Evolutionary conservation across 2,113 vertebrate genomes (phyloP).

Genomic region (Pelodiscus sinensis): DNA sequence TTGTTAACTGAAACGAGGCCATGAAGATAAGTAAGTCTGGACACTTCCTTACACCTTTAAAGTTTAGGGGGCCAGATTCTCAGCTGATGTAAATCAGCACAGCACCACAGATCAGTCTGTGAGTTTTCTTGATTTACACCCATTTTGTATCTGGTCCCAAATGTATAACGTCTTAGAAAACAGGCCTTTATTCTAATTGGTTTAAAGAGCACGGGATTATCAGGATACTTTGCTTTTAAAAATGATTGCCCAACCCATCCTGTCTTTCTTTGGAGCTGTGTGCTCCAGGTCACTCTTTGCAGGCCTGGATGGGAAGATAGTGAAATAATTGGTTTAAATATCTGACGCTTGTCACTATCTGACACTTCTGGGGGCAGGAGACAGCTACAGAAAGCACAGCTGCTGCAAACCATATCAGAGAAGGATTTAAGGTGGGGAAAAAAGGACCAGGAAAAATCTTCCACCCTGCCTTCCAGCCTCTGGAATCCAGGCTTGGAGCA

Average conservation of each 20-base stretch:
- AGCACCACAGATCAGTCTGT: constrained; percentile 6
- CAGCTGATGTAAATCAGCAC: constrained; percentile 42
- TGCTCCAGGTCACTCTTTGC: neutral
- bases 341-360: neutral
- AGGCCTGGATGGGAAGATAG: neutral
- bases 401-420: neutral
- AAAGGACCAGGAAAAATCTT: constrained; percentile 14
- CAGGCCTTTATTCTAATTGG: neutral
- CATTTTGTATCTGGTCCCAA: constrained; percentile 3
- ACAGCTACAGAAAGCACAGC: constrained; percentile 4
- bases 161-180: neutral
- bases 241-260: neutral
- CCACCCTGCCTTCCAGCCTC: neutral
- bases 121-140: constrained; percentile 31
- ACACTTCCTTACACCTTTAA: constrained; percentile 52
- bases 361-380: neutral
- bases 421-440: neutral
- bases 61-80: constrained; percentile 31
- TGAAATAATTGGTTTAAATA: too few species aligned
- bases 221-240: neutral
- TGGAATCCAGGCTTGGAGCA: neutral
- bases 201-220: neutral
- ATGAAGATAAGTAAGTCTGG: constrained; percentile 42
- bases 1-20: constrained; percentile 61
- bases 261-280: neutral